Base-by-base conservation (phyloP, 1,140 invertebrate genomes). In the Drosophila punjabiensis region DNA sequence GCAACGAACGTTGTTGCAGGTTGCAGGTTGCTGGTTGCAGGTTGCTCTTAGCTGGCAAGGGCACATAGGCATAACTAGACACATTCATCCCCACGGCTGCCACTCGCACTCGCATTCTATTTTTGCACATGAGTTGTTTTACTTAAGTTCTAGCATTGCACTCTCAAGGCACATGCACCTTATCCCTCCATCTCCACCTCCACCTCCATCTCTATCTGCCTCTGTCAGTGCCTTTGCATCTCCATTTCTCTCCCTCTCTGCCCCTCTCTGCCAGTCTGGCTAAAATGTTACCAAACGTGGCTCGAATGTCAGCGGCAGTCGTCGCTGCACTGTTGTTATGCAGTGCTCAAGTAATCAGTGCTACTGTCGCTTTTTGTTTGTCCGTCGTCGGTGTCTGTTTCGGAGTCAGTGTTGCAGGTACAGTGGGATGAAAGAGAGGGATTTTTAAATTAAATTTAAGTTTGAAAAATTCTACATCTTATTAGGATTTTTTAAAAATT, bases 41-140 rank as follows among this genome's bases (percentile, higher is more conserved):
- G 65, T 65, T 48, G 20, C 20, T 30, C 7, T 4, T 65, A n/a
- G 45, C 69, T 56, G 73, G 81, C 84, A 88, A 89, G 85, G 70
- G 85, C 85, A 85, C 64, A 77, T 60, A 20, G 58, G 73, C 56
- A 77, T 75, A 64, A 68, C 69, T 76, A 82, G 82, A 82, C 83
- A 71, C 70, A 87, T 82, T 78, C 69, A 74, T 65, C 61, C 59
- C 50, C 56, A 24, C 37, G 32, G 20, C 68, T 74, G 58, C 45
- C 52, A 30, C 52, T 65, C 56, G 68, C 75, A 79, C 47, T 79
- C 55, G 77, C 76, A 79, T 79, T 79, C 67, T 79, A 75, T 83
- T 83, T 83, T 79, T 88, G 85, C 85, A 88, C 85, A 88, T 88
- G 85, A 88, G 85, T 88, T 88, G 84, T 89, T 81, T 88, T 88